A percentile compares a stretch with the other conserved stretches of the same genome.
phyloP scores from a whole-genome alignment of 2,797 vertebrate species.

The Amniataba percoides region DNA sequence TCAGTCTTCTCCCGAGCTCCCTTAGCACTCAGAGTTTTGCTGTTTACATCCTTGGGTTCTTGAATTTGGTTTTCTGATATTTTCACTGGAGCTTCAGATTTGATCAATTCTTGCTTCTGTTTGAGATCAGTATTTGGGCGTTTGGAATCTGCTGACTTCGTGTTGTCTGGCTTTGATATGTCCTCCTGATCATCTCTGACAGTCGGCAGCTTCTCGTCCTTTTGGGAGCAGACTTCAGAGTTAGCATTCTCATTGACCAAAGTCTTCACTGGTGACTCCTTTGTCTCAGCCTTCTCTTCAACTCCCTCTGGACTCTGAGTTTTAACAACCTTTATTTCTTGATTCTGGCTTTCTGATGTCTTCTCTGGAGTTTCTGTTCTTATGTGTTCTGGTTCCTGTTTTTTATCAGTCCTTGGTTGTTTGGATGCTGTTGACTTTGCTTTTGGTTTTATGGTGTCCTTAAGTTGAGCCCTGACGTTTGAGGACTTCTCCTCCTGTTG shows the following conservation, averaged over 20 bases:
- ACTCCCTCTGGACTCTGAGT: not conserved
- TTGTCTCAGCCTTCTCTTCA: slow-evolving; percentile 9
- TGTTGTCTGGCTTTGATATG: slow-evolving; percentile 13
- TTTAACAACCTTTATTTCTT: not conserved
- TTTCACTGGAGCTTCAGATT: not conserved
- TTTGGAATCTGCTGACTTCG: not conserved
- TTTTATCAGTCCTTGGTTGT: not conserved
- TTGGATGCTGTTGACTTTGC: slow-evolving; percentile 14
- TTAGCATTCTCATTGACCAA: not conserved
- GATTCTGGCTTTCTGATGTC: not conserved
- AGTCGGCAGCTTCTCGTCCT: slow-evolving; percentile 8
- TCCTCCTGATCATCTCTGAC: not conserved
- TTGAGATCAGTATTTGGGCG: no score
- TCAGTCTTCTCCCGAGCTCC: not conserved
- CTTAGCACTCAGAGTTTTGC: not conserved
- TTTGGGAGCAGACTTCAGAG: slow-evolving; percentile 1
- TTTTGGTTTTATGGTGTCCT: slow-evolving; percentile 9
- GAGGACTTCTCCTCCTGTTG: slow-evolving; percentile 1
- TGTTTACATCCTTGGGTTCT: not conserved
- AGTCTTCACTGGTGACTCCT: slow-evolving; percentile 6
- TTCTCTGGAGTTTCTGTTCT: not conserved
- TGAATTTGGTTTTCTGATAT: not conserved
- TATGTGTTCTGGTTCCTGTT: not conserved
- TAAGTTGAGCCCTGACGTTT: not conserved
- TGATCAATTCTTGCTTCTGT: not conserved